A percentile compares a stretch with the other conserved stretches of the same genome.
phyloP scores from a whole-genome alignment of 2,888 invertebrate species.

The Hermodice carunculata region DNA sequence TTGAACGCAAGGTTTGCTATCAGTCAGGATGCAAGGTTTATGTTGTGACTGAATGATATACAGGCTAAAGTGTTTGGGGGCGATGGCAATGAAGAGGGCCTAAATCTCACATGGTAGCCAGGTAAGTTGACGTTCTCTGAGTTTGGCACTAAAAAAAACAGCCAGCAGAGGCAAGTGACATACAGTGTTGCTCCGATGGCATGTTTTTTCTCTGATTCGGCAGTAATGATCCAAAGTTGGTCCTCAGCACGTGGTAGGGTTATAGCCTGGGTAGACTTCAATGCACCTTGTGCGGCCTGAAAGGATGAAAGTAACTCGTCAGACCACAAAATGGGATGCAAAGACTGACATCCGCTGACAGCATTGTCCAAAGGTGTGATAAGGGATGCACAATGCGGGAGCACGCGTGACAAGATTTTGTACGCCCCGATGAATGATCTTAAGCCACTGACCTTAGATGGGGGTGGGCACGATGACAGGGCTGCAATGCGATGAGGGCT shows the following conservation, averaged over 20 bases:
- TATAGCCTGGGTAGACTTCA: slow-evolving; percentile 10
- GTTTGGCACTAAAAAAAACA: background rate
- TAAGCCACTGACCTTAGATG: slow-evolving; percentile 32
- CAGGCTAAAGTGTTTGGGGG: slow-evolving; percentile 39
- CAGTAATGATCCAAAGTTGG: slow-evolving; percentile 38
- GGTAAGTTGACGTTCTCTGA: background rate
- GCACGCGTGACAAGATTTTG: background rate
- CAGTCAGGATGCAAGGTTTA: background rate
- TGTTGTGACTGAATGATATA: slow-evolving; percentile 25
- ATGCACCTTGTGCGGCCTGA: background rate
- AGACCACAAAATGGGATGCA: background rate
- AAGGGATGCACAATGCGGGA: background rate
- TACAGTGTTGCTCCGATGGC: background rate
- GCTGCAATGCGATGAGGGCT: slow-evolving; percentile 38
- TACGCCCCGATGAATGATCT: background rate
- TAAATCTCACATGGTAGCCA: slow-evolving; percentile 11
- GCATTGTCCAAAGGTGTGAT: background rate
- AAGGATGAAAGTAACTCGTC: background rate
- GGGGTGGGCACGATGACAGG: slow-evolving; percentile 24
- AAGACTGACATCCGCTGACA: background rate
- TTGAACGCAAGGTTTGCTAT: too few species aligned
- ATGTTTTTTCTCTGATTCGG: too few species aligned
- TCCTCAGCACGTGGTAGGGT: slow-evolving; percentile 20
- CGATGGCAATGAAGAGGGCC: too few species aligned
- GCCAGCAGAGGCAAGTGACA: background rate